phyloP scores from a whole-genome alignment of 2,888 invertebrate species.

The Sminthurides aquaticus region DNA sequence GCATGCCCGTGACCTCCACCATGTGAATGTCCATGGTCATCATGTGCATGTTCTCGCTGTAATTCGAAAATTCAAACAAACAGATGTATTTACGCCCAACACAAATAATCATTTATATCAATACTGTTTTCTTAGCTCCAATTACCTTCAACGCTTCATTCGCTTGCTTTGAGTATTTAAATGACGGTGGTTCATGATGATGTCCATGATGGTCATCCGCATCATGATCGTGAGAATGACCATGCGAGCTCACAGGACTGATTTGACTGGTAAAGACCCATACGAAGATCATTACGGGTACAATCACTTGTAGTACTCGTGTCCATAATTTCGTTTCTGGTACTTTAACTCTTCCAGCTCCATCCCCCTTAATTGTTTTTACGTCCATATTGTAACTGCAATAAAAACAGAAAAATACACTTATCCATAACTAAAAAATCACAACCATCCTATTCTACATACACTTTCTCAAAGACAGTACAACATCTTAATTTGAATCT shows the following conservation, averaged over 20 bases:
- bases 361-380: not conserved
- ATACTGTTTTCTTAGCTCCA: too few relatives aligned
- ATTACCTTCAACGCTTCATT: too few relatives aligned
- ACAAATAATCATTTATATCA: too few relatives aligned
- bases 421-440: too few relatives aligned
- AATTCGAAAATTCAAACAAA: too few relatives aligned
- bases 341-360: not conserved
- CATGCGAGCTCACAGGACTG: conserved; percentile 37
- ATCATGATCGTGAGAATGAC: conserved; percentile 43
- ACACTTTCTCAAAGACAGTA: too few relatives aligned
- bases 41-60: conserved; percentile 44
- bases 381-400: too few relatives aligned
- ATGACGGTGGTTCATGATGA: conserved; percentile 45
- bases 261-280: conserved; percentile 41
- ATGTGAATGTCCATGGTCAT: conserved; percentile 46
- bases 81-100: too few relatives aligned
- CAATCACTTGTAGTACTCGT: conserved; percentile 20
- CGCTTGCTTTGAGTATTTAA: conserved; percentile 73
- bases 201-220: conserved; percentile 28
- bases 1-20: conserved; percentile 46
- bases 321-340: not conserved
- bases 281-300: conserved; percentile 31
- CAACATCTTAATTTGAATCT: too few relatives aligned
- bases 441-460: too few relatives aligned
- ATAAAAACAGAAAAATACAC: too few relatives aligned